Evolutionary conservation across 2,113 vertebrate species (phyloP), one percentile per base, ranked within the genome.

Genomic region (Tenrec ecaudatus): DNA sequence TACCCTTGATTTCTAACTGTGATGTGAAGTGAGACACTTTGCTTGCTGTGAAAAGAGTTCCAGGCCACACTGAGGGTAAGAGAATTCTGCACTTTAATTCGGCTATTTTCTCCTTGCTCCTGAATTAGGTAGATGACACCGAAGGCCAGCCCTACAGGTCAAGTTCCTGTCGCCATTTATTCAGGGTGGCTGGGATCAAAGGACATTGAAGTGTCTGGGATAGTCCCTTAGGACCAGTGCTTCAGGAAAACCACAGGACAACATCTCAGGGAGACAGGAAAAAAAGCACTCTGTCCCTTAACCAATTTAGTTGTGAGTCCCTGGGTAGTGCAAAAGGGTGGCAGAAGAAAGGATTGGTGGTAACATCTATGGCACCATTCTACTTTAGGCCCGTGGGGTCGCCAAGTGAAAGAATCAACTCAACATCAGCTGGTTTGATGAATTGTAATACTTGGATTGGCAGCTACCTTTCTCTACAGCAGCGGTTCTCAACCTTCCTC

Each of bases 11-110:
- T 95, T 95, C 75, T 76, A 88, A 69, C 82, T 95, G 82, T 91
- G 77, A 94, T 95, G 82, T 91, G 77, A 94, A 94, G 94, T 57
- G 27, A 94, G 27, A 92, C 36, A 79, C 68, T 91, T 91, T 17
- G 33, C 66, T 95, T 92, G 33, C 33, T 33, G 22, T 88, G 86
- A 92, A 92, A 92, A 90, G 6, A 90, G 82, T 95, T 88, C 92
- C 33, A 88, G 40, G 38, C 25, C 68, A 10, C 53, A 89, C 43
- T 83, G 25, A 86, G 86, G 33, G 29, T 76, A 85, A 6, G 69
- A 58, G 8, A 38, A 22, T 53, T 93, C 92, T 90, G 17, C 43
- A 3, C 7, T 66, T 87, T 89, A n/a, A n/a, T 69, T 64, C 60
- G 31, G 68, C 89, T 86, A 89, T 76, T 71, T 94, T 84, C 82